Evolutionary conservation across 2,797 vertebrate species (phyloP), one percentile per base, ranked within the genome.

Genomic region (Takifugu rubripes): DNA sequence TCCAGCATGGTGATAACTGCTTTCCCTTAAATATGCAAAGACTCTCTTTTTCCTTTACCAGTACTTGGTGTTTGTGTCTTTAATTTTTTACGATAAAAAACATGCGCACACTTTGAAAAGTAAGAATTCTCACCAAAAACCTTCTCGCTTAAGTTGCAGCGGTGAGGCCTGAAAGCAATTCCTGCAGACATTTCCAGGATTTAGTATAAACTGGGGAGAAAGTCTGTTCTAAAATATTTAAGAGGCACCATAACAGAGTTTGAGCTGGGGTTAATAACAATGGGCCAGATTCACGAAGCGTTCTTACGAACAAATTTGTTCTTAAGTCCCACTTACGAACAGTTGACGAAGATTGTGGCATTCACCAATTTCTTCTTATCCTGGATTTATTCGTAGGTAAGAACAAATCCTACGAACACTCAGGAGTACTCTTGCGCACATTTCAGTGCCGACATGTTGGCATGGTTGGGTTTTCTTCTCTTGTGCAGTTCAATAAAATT

Each of bases 1-100:
- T 76, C 17, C 40, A 31, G 31, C 51, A 52, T 73, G 63, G 31
- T 71, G 62, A 79, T 79, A 50, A 68, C 57, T 44, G 50, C 51
- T 75, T 64, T 64, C 60, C 61, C 52, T 72, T 63, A 58, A 26
- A 47, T 48, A 43, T 29, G 44, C 17, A 46, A 46, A n/a, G n/a
- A n/a, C 44, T 46, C 44, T 17, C 44, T 46, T 7, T n/a, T 21
- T 46, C 5, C 45, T 54, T 40, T 68, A 26, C 56, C 21, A 36
- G 54, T 45, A 50, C 43, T 59, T 49, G 11, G 55, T 43, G 44
- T 68, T 70, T 71, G 50, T 65, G 45, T 51, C 29, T 68, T 60
- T 72, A 44, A 65, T 42, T 43, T 66, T 21, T 52, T 70, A 63
- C 54, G 55, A 62, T 52, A n/a, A 65, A 21, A 70, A 27, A 43